A percentile compares a stretch with the other conserved stretches of the same genome.
Evolutionary conservation across 2,113 vertebrate genomes (phyloP).

Genomic region (Dasyprocta punctata): DNA sequence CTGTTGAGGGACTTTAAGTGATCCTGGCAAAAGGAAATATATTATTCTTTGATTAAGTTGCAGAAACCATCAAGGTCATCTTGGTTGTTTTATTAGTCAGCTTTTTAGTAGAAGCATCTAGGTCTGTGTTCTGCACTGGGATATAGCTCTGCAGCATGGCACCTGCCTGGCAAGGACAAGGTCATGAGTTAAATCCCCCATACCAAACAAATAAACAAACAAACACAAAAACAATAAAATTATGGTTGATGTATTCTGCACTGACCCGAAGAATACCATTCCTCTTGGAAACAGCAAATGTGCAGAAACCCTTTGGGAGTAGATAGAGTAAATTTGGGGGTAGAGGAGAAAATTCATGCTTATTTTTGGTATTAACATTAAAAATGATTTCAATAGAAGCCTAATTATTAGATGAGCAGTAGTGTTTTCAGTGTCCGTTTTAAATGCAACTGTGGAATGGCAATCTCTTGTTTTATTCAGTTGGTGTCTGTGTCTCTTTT

Average conservation of each 20-base stretch:
- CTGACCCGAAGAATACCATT: not conserved
- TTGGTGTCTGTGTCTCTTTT: not conserved
- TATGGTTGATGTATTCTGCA: not conserved
- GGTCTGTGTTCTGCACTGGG: not conserved
- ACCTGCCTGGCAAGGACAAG: too few species aligned
- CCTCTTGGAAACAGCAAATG: not conserved
- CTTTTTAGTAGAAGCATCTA: not conserved
- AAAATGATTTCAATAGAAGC: not conserved
- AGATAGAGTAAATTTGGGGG: too few species aligned
- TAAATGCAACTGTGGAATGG: not conserved
- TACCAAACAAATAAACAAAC: too few species aligned
- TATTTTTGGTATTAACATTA: constrained; percentile 10
- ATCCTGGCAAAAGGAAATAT: not conserved
- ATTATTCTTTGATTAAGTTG: not conserved
- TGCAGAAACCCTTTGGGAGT: not conserved
- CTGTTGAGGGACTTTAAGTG: not conserved
- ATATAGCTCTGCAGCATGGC: too few species aligned
- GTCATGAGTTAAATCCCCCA: too few species aligned
- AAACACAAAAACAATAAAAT: too few species aligned
- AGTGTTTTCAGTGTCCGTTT: not conserved
- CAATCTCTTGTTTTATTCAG: not conserved
- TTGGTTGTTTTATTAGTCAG: not conserved
- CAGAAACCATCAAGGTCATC: not conserved
- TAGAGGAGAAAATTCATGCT: not conserved
- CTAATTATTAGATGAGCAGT: not conserved